phyloP scores from a whole-genome alignment of 2,113 vertebrate genomes.

The Prochilodus magdalenae region DNA sequence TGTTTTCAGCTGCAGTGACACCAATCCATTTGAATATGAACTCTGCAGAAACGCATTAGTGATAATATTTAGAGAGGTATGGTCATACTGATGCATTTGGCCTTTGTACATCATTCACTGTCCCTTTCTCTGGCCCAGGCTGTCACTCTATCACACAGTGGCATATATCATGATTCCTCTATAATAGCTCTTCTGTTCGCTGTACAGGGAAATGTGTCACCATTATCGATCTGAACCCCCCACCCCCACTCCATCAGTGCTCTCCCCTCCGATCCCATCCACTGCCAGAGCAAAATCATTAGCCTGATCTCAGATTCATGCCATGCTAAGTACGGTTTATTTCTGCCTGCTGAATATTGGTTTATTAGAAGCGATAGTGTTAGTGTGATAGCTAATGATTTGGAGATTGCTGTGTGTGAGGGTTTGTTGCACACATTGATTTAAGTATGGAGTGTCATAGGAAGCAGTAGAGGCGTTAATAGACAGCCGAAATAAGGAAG shows the following conservation, averaged over 20 bases:
- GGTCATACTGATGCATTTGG: conserved; percentile 34
- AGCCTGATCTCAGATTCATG: conserved; percentile 89
- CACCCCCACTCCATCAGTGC: conserved; percentile 57
- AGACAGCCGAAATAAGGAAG: conserved; percentile 7
- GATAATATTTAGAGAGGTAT: background rate
- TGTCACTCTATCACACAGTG: conserved; percentile 80
- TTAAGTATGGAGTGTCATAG: conserved; percentile 79
- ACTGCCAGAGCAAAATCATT: conserved; percentile 84
- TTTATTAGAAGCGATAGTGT: conserved; percentile 77
- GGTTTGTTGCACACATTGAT: conserved; percentile 87
- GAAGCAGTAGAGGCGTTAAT: conserved; percentile 10
- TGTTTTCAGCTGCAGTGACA: background rate
- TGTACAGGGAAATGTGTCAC: conserved; percentile 87
- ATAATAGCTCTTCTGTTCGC: conserved; percentile 92
- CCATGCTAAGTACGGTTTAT: conserved; percentile 86
- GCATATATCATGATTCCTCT: conserved; percentile 98
- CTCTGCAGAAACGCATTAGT: background rate
- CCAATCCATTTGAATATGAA: background rate
- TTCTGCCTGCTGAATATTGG: conserved; percentile 70
- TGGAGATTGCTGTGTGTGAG: conserved; percentile 85
- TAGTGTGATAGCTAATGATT: conserved; percentile 88
- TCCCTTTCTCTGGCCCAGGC: conserved; percentile 65
- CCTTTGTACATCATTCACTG: conserved; percentile 50
- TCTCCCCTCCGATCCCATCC: conserved; percentile 49
- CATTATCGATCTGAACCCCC: conserved; percentile 82